Percentiles rank a stretch among this genome's conserved stretches.
These are phyloP conservation scores for Lepeophtheirus nordmannii DNA, from an alignment of 2,888 invertebrate genomes.

Conservation along the genomic window DNA sequence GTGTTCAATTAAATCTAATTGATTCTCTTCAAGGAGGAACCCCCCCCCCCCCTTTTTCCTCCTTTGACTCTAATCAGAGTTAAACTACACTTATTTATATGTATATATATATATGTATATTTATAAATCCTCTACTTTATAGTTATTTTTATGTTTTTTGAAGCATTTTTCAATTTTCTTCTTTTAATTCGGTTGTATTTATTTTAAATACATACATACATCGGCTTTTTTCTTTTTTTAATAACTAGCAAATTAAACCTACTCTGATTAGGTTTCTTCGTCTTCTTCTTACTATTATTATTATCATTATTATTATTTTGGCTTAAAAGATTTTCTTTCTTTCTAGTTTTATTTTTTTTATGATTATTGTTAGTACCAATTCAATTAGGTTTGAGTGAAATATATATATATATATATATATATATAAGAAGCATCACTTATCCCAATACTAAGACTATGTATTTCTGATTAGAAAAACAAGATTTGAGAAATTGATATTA, in stretches of 20 bases:
- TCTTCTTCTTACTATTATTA: background rate
- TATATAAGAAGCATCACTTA: too few relatives aligned
- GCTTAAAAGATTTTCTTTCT: background rate
- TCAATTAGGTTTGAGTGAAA: background rate
- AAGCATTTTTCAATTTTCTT: background rate
- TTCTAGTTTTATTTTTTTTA: background rate
- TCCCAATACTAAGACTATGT: too few relatives aligned
- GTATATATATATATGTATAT: constrained; percentile 24
- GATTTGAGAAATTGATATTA: too few relatives aligned
- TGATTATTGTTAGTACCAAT: background rate
- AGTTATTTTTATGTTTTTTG: constrained; percentile 7
- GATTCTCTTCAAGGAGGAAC: too few relatives aligned
- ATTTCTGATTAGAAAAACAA: too few relatives aligned
- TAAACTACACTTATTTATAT: constrained; percentile 19
- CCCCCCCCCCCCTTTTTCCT: too few relatives aligned
- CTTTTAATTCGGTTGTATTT: background rate
- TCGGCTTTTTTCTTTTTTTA: background rate
- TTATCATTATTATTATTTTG: background rate
- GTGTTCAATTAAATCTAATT: too few relatives aligned
- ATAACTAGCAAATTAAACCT: background rate
- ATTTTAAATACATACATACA: constrained; percentile 17
- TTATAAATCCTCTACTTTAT: constrained; percentile 17
- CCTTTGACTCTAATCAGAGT: background rate
- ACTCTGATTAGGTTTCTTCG: background rate
- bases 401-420: too few relatives aligned